These are phyloP conservation scores for Megaceryle maxima DNA, from an alignment of 2,113 vertebrate genomes.

Conservation along the genomic window DNA sequence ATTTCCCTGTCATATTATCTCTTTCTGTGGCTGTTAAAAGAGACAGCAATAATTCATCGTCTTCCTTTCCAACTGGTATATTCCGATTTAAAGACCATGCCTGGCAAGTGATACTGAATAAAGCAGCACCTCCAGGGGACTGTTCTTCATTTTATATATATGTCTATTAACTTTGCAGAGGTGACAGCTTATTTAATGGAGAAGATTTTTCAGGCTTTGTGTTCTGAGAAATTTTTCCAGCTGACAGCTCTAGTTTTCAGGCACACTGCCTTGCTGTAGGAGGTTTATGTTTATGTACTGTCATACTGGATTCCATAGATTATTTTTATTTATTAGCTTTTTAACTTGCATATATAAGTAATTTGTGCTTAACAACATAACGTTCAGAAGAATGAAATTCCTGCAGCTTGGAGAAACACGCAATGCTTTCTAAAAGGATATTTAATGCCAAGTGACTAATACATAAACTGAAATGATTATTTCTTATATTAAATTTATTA, in stretches of 20 bases:
- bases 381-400: not conserved
- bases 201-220: not conserved
- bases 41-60: not conserved
- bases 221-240: not conserved
- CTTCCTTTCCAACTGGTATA: not conserved
- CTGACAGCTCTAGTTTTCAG: conserved; percentile 13
- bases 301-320: not conserved
- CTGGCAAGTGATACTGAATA: not conserved
- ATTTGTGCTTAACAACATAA: not conserved
- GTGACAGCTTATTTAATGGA: not conserved
- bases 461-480: not conserved
- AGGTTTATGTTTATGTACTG: not conserved
- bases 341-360: not conserved
- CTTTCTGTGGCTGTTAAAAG: not conserved
- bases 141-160: not conserved
- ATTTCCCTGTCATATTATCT: not conserved
- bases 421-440: not conserved
- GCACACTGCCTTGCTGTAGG: not conserved
- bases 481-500: not conserved
- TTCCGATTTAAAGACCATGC: not conserved
- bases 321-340: not conserved
- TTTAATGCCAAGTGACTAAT: not conserved
- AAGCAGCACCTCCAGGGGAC: not conserved
- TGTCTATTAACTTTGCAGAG: not conserved
- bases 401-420: not conserved